phyloP scores from a whole-genome alignment of 2,888 invertebrate genomes.

The Boloria selene region DNA sequence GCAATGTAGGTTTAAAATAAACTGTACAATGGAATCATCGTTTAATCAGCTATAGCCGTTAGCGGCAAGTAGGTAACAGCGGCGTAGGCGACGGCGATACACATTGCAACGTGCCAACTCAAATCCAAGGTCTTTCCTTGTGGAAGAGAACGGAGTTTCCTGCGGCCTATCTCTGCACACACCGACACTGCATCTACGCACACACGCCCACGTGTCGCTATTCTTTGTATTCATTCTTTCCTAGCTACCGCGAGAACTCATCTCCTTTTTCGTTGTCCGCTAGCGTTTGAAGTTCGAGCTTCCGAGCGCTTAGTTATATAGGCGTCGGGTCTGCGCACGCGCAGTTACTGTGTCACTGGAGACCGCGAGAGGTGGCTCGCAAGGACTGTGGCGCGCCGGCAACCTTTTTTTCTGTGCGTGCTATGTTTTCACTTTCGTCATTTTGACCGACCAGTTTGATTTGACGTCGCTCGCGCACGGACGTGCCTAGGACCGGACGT shows the following conservation, averaged over 20 bases:
- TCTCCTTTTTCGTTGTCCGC: constrained; percentile 77
- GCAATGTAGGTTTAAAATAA: constrained; percentile 45
- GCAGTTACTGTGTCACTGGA: constrained; percentile 81
- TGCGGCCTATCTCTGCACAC: constrained; percentile 81
- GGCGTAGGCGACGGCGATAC: constrained; percentile 80
- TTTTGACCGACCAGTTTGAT: constrained; percentile 82
- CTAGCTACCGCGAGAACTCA: constrained; percentile 76
- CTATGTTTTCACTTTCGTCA: constrained; percentile 83
- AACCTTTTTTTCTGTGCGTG: constrained; percentile 81
- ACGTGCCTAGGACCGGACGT: constrained; percentile 76
- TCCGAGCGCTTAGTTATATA: constrained; percentile 78
- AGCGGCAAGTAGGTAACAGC: constrained; percentile 72
- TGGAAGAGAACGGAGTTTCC: constrained; percentile 84
- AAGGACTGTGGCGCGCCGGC: constrained; percentile 76
- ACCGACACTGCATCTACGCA: constrained; percentile 65
- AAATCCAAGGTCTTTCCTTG: constrained; percentile 83
- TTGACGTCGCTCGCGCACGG: constrained; percentile 81
- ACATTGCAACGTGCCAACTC: constrained; percentile 81
- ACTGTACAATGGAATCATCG: constrained; percentile 60
- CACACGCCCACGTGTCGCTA: constrained; percentile 74
- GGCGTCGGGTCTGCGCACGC: constrained; percentile 76
- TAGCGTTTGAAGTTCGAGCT: constrained; percentile 73
- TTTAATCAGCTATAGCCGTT: constrained; percentile 61
- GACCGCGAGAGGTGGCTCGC: constrained; percentile 79
- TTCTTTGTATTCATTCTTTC: constrained; percentile 78